Evolutionary conservation across 2,113 vertebrate genomes (phyloP), one percentile per base, ranked within the genome.

Genomic region (Mionectes macconnelli): DNA sequence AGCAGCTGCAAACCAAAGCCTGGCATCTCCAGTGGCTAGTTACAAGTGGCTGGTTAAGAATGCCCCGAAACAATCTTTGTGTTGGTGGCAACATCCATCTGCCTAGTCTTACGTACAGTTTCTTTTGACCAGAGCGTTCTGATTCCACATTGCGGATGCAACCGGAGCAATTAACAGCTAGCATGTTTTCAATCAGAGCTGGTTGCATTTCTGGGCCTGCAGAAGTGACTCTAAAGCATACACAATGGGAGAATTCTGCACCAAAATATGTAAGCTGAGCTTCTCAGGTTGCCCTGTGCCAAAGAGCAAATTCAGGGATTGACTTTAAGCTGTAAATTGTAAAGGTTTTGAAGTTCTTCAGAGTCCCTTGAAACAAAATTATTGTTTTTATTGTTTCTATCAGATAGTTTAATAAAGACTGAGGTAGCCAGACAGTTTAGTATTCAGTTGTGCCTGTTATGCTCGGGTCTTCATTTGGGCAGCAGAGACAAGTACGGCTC

Each of bases 1-100:
- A 64, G 37, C 57, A 76, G 27, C 62, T 91, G 66, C 60, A 91
- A 67, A 42, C 23, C 25, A 13, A 56, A 72, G 37, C 45, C 40
- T 59, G 39, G 9, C 24, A 31, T n/a, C 39, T 87, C 39, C 1
- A 0, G 14, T 49, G 66, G 3, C 80, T 78, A 45, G 18, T 81
- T 75, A 25, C 12, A 28, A 70, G 53, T 9, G 8, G 6, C 39
- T 63, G 39, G 39, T 63, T 63, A 63, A 42, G 37, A 40, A 40
- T 49, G 22, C 35, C 82, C 42, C 0, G 0, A 16, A 84, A 19
- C 30, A 76, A 14, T 62, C 31, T 42, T 53, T 19, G 14, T 23
- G 6, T 35, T n/a, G 12, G 17, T 64, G 69, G 3, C 60, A 37
- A 44, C 22, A 24, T 87, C 31, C 33, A 25, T 75, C 56, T 87